Conservation (phyloP, 2,113 vertebrate species). For the Sardina pilchardus region DNA sequence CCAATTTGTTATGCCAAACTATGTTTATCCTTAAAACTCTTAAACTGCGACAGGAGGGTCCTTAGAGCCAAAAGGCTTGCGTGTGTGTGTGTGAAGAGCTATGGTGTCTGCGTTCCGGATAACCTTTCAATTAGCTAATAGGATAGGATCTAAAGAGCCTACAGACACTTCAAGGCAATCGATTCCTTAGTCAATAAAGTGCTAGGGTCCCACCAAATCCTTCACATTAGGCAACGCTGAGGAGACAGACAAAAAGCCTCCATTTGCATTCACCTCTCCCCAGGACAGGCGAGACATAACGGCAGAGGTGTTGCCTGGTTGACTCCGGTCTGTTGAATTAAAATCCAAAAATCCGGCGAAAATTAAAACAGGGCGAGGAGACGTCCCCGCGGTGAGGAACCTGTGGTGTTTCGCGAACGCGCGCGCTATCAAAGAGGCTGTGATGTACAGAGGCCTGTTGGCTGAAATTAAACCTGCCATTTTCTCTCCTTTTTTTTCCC, state of each 20-base stretch:
- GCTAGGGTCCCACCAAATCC: background rate
- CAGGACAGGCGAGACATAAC: background rate
- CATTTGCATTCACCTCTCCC: background rate
- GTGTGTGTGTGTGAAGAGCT: background rate
- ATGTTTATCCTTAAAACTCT: background rate
- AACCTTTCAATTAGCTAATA: slow-evolving; percentile 12
- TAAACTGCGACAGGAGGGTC: background rate
- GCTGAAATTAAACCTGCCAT: background rate
- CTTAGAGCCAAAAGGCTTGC: background rate
- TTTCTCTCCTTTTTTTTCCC: background rate
- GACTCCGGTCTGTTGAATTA: too few relatives aligned
- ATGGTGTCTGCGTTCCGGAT: background rate
- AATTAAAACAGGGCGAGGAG: background rate
- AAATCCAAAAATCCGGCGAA: too few relatives aligned
- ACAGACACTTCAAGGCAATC: background rate
- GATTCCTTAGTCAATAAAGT: background rate
- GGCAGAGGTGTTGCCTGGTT: background rate
- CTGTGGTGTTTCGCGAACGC: background rate
- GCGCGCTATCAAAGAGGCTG: background rate
- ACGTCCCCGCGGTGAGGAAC: background rate
- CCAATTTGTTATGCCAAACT: background rate
- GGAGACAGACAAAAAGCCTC: background rate
- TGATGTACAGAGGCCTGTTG: background rate
- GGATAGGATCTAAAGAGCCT: slow-evolving; percentile 7
- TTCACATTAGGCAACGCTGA: background rate